A percentile compares a stretch with the other conserved stretches of the same genome.
Conservation (phyloP, 2,113 vertebrate genomes). For the Corythaixoides concolor region DNA sequence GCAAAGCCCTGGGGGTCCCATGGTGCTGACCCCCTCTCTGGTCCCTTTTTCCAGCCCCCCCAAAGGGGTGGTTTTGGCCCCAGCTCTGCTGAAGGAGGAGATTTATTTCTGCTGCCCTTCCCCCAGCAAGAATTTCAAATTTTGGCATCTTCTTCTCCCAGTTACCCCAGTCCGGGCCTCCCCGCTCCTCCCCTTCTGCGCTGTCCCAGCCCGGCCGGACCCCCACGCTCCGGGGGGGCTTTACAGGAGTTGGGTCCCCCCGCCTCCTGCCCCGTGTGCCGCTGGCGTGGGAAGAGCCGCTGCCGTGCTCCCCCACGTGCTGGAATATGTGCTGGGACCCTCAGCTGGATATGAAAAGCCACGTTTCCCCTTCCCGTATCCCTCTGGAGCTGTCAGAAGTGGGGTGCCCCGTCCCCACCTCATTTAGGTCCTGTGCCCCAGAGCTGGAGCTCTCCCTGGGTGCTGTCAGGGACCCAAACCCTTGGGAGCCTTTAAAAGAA, state of each 20-base stretch:
- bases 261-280: background rate
- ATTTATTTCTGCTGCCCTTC: constrained; percentile 24
- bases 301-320: no score
- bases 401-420: background rate
- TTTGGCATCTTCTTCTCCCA: background rate
- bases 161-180: constrained; percentile 45
- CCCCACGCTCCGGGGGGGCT: background rate
- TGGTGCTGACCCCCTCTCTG: background rate
- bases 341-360: background rate
- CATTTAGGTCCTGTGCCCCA: background rate
- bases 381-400: rapidly evolving
- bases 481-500: background rate
- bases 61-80: background rate
- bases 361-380: background rate
- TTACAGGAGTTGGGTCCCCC: background rate
- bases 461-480: background rate
- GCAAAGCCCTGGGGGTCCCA: background rate
- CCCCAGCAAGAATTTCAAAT: constrained; percentile 25
- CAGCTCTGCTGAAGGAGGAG: background rate
- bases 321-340: background rate
- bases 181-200: background rate
- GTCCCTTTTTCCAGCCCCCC: background rate
- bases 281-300: background rate
- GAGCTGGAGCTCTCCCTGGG: background rate
- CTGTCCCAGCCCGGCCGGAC: background rate